These are phyloP conservation scores for Gallinago paraguaiae DNA, from an alignment of 2,113 vertebrate species.

Conservation along the genomic window DNA sequence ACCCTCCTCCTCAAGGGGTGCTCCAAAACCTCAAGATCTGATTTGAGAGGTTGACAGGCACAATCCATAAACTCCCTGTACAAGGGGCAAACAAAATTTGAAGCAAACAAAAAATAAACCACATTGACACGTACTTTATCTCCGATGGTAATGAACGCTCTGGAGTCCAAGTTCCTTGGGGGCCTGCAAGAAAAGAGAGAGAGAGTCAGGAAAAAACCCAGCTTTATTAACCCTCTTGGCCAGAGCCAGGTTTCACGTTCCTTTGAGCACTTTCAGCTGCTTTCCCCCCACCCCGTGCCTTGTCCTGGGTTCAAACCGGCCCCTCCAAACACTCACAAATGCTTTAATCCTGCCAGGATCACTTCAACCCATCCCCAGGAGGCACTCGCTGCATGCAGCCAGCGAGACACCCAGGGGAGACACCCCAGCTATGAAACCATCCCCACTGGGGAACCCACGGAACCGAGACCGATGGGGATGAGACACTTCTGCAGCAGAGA, in stretches of 20 bases:
- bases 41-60: not conserved
- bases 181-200: slow-evolving; percentile 62
- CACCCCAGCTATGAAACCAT: not conserved
- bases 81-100: not conserved
- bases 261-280: not conserved
- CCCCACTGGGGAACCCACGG: not conserved
- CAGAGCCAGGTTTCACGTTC: not conserved
- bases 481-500: not conserved
- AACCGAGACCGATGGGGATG: rapidly evolving
- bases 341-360: not conserved
- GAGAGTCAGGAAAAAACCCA: not conserved
- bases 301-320: not conserved
- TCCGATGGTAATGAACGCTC: slow-evolving; percentile 82
- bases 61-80: not conserved
- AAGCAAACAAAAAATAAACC: not conserved
- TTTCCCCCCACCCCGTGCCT: not conserved
- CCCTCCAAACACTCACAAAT: not conserved
- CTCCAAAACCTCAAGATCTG: not conserved
- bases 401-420: not conserved
- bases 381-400: not conserved
- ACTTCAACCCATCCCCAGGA: not conserved
- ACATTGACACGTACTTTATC: slow-evolving; percentile 69
- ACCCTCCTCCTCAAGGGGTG: not conserved
- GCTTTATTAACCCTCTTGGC: not conserved
- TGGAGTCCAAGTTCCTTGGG: slow-evolving; percentile 80